Conservation (phyloP, 1,140 invertebrate species). For the Trichonephila inaurata region DNA sequence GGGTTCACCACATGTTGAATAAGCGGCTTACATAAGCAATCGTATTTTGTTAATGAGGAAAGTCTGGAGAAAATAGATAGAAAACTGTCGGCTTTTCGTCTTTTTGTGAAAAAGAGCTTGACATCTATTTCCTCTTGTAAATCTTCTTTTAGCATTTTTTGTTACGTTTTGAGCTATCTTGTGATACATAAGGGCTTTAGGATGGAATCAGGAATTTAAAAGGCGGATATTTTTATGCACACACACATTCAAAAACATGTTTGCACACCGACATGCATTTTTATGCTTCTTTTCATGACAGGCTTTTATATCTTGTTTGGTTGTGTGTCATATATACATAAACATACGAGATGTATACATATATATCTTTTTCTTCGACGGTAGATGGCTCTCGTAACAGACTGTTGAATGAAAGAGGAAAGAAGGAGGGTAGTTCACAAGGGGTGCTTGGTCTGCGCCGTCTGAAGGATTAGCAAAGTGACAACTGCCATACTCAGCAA, state of each 20-base stretch:
- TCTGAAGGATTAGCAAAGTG: slow-evolving; percentile 34
- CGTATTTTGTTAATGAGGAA: slow-evolving; percentile 15
- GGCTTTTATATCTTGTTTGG: not conserved
- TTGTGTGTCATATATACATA: slow-evolving; percentile 34
- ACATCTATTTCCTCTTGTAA: not conserved
- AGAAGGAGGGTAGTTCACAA: not conserved
- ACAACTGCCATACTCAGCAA: not conserved
- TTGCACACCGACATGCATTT: not conserved
- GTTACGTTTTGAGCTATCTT: slow-evolving; percentile 62
- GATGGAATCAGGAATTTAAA: slow-evolving; percentile 43
- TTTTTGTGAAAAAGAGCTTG: not conserved
- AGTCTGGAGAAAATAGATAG: not conserved
- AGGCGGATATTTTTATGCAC: slow-evolving; percentile 13
- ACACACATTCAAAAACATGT: not conserved
- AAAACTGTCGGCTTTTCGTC: not conserved
- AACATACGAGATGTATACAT: slow-evolving; percentile 3
- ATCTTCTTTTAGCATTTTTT: slow-evolving; percentile 6
- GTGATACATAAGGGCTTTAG: slow-evolving; percentile 24
- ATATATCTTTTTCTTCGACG: slow-evolving; percentile 11
- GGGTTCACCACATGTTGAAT: not conserved
- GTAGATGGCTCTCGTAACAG: slow-evolving; percentile 7
- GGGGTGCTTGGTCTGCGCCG: not conserved
- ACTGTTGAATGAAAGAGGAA: not conserved
- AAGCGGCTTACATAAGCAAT: not conserved
- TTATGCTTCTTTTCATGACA: not conserved